These are phyloP conservation scores for Philereme vetulata DNA, from an alignment of 2,888 invertebrate genomes.

Conservation along the genomic window DNA sequence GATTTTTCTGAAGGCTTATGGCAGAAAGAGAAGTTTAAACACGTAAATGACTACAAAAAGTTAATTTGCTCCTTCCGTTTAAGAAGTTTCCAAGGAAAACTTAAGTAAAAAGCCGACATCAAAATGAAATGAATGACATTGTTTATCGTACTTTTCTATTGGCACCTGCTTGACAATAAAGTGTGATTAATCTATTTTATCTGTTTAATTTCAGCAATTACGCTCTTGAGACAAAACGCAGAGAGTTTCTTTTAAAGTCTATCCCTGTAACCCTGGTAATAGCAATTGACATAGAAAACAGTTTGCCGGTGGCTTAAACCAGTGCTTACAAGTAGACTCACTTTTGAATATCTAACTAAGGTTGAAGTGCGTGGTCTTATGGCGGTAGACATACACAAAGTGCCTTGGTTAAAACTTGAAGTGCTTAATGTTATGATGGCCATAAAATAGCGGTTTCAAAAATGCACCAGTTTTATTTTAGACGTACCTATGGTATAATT, in stretches of 20 bases:
- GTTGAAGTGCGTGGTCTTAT: too few species aligned
- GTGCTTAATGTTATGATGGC: too few species aligned
- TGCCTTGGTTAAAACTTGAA: too few species aligned
- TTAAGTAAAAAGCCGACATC: not conserved
- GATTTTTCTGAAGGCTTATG: constrained; percentile 7
- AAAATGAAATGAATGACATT: constrained; percentile 37
- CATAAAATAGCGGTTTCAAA: too few species aligned
- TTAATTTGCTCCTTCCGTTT: too few species aligned
- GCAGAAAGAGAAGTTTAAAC: not conserved
- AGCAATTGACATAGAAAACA: constrained; percentile 57
- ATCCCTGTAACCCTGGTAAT: constrained; percentile 23
- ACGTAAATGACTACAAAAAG: not conserved
- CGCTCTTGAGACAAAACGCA: constrained; percentile 54
- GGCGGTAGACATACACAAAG: too few species aligned
- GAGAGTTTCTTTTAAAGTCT: constrained; percentile 33
- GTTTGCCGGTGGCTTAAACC: constrained; percentile 13
- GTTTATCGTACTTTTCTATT: constrained; percentile 58
- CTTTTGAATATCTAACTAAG: not conserved
- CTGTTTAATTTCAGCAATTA: constrained; percentile 68
- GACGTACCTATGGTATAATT: too few species aligned
- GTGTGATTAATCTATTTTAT: constrained; percentile 76
- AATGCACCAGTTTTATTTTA: too few species aligned
- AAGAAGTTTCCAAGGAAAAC: not conserved
- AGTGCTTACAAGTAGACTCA: not conserved
- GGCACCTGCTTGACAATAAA: constrained; percentile 69